Conservation (phyloP, 2,113 vertebrate species). For the Alouatta palliata region DNA sequence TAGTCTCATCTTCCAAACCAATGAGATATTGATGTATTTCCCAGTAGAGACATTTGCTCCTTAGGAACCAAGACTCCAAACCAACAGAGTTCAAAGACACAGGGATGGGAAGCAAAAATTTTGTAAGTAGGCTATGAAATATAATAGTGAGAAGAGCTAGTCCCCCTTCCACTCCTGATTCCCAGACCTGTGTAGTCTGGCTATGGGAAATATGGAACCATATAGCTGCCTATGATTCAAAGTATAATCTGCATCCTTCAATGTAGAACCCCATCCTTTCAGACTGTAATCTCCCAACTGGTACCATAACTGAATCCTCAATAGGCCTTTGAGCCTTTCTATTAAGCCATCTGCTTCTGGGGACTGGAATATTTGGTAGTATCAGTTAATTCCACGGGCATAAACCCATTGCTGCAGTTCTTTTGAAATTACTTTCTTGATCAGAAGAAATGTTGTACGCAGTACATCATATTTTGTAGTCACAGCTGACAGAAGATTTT, state of each 20-base stretch:
- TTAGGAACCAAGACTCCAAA: constrained; percentile 23
- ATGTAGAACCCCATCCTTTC: not conserved
- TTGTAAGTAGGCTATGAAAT: not conserved
- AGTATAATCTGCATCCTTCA: not conserved
- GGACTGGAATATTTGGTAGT: not conserved
- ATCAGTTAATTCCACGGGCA: not conserved
- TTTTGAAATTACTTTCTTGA: not conserved
- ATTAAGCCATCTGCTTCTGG: not conserved
- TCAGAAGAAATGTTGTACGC: not conserved
- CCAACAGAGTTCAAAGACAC: not conserved
- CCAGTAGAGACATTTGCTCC: not conserved
- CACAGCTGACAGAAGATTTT: not conserved
- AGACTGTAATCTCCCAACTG: not conserved
- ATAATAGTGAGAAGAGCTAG: not conserved
- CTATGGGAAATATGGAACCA: not conserved
- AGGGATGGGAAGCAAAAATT: not conserved
- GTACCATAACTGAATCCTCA: not conserved
- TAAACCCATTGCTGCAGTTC: not conserved
- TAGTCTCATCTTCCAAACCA: constrained; percentile 17
- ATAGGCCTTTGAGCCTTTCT: not conserved
- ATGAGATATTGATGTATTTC: too few relatives aligned
- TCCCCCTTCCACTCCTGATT: not conserved
- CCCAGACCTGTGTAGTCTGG: not conserved
- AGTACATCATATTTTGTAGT: not conserved
- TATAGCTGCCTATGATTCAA: not conserved